Percentiles rank a stretch among this genome's conserved stretches.
phyloP scores from a whole-genome alignment of 2,888 invertebrate genomes.

The Melipona beecheii region DNA sequence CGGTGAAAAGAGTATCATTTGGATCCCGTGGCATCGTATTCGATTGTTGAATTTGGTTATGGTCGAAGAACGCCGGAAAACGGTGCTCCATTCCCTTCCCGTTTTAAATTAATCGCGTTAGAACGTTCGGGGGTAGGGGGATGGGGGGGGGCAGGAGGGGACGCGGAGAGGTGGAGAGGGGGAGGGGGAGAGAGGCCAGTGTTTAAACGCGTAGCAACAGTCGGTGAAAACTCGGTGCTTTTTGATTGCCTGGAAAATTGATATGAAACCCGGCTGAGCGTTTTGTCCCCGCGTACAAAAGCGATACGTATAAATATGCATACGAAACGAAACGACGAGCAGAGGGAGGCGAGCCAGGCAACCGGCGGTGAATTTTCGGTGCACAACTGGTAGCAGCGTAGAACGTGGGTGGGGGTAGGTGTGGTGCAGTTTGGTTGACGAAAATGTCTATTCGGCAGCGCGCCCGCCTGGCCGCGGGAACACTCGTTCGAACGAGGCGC shows the following conservation, averaged over 20 bases:
- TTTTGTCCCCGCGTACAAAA: constrained; percentile 4
- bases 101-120: constrained; percentile 41
- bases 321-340: background rate
- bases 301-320: constrained; percentile 21
- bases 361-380: background rate
- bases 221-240: constrained; percentile 1
- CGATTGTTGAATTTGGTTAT: constrained; percentile 51
- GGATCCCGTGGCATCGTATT: constrained; percentile 17
- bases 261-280: background rate
- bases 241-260: constrained; percentile 11
- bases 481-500: constrained; percentile 34
- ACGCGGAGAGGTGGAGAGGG: too few species aligned
- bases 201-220: background rate
- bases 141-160: too few species aligned
- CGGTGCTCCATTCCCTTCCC: constrained; percentile 44
- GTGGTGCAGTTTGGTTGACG: background rate
- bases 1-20: constrained; percentile 55
- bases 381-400: background rate
- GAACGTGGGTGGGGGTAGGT: background rate
- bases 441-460: constrained; percentile 5
- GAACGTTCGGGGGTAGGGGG: constrained; percentile 5
- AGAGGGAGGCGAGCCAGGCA: too few species aligned
- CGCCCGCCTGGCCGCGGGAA: constrained; percentile 24
- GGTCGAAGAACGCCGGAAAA: constrained; percentile 47
- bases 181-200: background rate